Evolutionary conservation across 1,140 invertebrate species (phyloP), one percentile per base, ranked within the genome.

Genomic region (Samia ricini): DNA sequence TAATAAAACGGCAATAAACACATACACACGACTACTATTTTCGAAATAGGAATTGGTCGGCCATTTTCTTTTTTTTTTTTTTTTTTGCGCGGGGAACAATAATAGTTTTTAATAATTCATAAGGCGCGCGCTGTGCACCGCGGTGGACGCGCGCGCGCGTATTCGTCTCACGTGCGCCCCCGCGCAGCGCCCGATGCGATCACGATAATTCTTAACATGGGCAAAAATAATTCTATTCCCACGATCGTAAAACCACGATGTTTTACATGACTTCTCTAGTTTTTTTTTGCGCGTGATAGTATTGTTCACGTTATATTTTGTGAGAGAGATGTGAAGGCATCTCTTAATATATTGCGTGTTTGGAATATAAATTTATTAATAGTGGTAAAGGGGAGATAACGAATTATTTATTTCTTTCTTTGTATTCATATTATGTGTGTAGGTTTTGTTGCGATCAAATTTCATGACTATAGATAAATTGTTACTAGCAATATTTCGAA

Each of bases 31-130:
- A 24, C 22, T 61, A 69, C 78, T 83, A 85, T 85, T 88, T 82
- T 82, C 78, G 60, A 79, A 88, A 88, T 86, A 86, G 83, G 83
- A 75, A 75, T 68, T 51, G 57, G 57, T 23, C 57, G 55, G 64
- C 67, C 67, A 73, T 76, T 76, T 74, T 74, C 66, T 65, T 21
- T 69, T 70, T 19, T n/a, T n/a, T 56, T 20, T 33, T 48, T 74
- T 83, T 83, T 85, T 84, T 84, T 84, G 70, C 69, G 42, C 33
- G 66, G 72, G 69, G 72, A n/a, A 86, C 80, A 86, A 83, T 86
- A 86, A 84, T 83, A 81, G 73, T 76, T 74, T 74, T 83, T 74
- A 86, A 88, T 88, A 88, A 88, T 88, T 88, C 83, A 88, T 88
- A 88, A 88, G 82, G 63, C 20, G 55, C 29, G 60, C 61, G 64